A percentile compares a stretch with the other conserved stretches of the same genome.
Evolutionary conservation across 1,140 invertebrate genomes (phyloP).

Genomic region (Eueides isabella): DNA sequence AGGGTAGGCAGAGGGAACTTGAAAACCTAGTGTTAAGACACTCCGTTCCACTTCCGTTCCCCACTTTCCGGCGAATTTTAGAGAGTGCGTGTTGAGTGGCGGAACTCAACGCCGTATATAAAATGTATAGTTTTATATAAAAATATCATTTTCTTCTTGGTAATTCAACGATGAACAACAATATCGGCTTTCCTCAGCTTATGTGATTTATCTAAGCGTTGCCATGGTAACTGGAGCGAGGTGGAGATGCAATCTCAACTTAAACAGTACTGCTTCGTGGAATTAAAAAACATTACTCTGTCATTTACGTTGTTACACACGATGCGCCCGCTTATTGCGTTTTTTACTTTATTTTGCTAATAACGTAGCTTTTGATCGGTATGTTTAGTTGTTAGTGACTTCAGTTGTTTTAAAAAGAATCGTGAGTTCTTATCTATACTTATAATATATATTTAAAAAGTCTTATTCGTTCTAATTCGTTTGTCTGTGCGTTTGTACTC

Average conservation of each 20-base stretch:
- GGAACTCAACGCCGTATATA: no score
- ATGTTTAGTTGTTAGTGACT: background rate
- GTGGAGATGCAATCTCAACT: slow-evolving; percentile 11
- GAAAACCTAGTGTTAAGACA: no score
- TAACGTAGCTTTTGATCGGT: background rate
- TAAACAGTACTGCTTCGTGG: background rate
- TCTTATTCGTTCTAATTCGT: no score
- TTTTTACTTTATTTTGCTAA: background rate
- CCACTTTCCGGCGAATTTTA: no score
- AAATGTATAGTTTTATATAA: no score
- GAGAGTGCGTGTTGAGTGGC: no score
- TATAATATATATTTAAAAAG: no score
- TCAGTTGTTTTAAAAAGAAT: background rate
- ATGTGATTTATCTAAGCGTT: slow-evolving; percentile 14
- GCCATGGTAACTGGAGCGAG: slow-evolving; percentile 37
- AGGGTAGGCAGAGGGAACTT: no score
- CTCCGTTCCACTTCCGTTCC: no score
- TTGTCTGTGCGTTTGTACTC: no score
- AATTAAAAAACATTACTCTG: slow-evolving; percentile 5
- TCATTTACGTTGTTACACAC: slow-evolving; percentile 4
- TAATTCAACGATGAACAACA: background rate
- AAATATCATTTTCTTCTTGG: no score
- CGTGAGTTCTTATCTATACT: no score
- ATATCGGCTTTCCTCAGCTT: background rate
- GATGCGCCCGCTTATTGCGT: background rate